Base-by-base conservation (phyloP, 1,140 invertebrate genomes). In the Araneus ventricosus region DNA sequence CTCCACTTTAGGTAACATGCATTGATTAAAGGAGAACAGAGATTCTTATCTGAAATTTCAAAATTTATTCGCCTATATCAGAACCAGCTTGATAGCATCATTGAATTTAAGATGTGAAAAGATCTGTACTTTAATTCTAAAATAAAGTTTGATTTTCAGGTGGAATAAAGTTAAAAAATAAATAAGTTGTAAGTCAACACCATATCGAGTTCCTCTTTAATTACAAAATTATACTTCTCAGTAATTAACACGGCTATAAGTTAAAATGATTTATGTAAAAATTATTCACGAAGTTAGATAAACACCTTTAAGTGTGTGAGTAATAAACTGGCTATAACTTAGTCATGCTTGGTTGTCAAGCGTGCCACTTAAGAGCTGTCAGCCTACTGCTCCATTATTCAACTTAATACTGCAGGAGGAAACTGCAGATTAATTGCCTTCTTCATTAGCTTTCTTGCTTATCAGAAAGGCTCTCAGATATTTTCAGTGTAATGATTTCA, bases 241-340 rank as follows among this genome's bases (percentile, higher is more conserved):
- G 67, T 34, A 39, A 41, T 52, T 52, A 82, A 52, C 24, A n/a
- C 8, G n/a, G 80, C 80, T 14, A 52, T 82, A 82, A 82, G 20
- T 82, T 82, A 52, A 27, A 82, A 52, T 82, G 80, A 82, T 82
- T 82, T 82, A 82, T 82, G 39, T 24, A 82, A 82, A 82, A 82
- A 82, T 82, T 82, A 82, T 82, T 82, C 80, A 82, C n/a, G 24
- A 82, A 82, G 10, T n/a, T 45, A 82, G 80, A 82, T 82, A 82
- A 82, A 82, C 80, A 82, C 80, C 80, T 82, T 82, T 82, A 45
- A 82, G 80, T 45, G 80, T 45, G 80, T 82, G 80, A 82, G 80
- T 41, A 82, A 82, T 82, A 82, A 52, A 82, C 80, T 82, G 41
- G 41, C 80, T 82, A 82, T 82, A 82, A 82, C n/a, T 82, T 82